A percentile compares a stretch with the other conserved stretches of the same genome.
These are phyloP conservation scores for Campylomormyrus numenius DNA, from an alignment of 2,113 vertebrate species.

Conservation along the genomic window DNA sequence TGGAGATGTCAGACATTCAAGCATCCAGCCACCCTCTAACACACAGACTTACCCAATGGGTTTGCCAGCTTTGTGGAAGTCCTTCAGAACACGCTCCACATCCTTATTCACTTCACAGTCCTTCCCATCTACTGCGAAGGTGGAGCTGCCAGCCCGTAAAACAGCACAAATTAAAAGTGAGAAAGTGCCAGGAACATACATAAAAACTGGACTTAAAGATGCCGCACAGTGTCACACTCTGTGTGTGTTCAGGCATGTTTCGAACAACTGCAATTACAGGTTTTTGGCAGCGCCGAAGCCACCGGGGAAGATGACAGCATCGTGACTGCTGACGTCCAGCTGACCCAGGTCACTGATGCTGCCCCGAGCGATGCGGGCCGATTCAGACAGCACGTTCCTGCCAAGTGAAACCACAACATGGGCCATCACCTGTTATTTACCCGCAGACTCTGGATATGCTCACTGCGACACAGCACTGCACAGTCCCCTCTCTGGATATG, in stretches of 20 bases:
- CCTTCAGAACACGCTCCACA: slow-evolving; percentile 73
- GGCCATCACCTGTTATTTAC: background rate
- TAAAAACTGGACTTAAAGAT: background rate
- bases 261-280: slow-evolving; percentile 33
- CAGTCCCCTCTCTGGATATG: background rate
- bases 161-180: background rate
- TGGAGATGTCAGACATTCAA: background rate
- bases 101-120: slow-evolving; percentile 68
- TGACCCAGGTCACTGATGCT: slow-evolving; percentile 40
- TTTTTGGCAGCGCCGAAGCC: slow-evolving; percentile 52
- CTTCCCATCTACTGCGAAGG: slow-evolving; percentile 74
- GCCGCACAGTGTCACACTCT: background rate
- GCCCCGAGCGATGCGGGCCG: slow-evolving; percentile 49
- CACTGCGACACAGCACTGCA: background rate
- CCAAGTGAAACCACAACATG: background rate
- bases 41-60: slow-evolving; percentile 67
- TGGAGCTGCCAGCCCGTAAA: slow-evolving; percentile 59
- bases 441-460: background rate
- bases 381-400: slow-evolving; percentile 50
- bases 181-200: background rate
- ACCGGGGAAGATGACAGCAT: slow-evolving; percentile 53
- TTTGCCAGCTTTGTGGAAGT: slow-evolving; percentile 72
- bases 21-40: background rate
- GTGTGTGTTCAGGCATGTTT: background rate
- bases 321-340: slow-evolving; percentile 37